These are phyloP conservation scores for Upupa epops DNA, from an alignment of 2,113 vertebrate genomes.

Conservation along the genomic window DNA sequence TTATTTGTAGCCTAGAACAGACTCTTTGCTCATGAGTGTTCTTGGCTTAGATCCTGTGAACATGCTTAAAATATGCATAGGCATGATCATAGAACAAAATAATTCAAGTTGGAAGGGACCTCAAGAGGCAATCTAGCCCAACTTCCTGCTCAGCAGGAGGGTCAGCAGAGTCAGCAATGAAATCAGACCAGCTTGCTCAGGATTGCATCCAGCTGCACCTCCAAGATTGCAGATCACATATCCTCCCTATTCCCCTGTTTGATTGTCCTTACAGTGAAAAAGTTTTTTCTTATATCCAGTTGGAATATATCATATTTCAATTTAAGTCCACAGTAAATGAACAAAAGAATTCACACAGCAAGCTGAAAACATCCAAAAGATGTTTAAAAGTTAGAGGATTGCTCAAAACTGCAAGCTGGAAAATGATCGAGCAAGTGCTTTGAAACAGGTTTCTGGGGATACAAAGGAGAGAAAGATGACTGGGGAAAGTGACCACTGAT, in stretches of 20 bases:
- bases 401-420: not conserved
- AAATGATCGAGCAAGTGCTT: not conserved
- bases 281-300: not conserved
- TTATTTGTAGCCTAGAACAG: not conserved
- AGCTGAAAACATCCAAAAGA: not conserved
- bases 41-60: not conserved
- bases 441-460: not conserved
- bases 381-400: not conserved
- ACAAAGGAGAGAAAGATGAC: not conserved
- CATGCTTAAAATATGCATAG: not conserved
- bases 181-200: not conserved
- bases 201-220: not conserved
- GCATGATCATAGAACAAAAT: not conserved
- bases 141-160: not conserved
- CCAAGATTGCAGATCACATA: not conserved
- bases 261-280: not conserved
- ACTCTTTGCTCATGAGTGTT: not conserved
- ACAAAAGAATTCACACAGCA: not conserved
- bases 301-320: not conserved
- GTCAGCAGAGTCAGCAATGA: not conserved
- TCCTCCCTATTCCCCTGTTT: not conserved
- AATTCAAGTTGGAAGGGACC: not conserved
- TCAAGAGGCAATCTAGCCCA: not conserved
- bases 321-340: not conserved
- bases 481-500: not conserved